A percentile compares a stretch with the other conserved stretches of the same genome.
These are phyloP conservation scores for Hoplostethus mediterraneus DNA, from an alignment of 2,797 vertebrate genomes.

Conservation along the genomic window DNA sequence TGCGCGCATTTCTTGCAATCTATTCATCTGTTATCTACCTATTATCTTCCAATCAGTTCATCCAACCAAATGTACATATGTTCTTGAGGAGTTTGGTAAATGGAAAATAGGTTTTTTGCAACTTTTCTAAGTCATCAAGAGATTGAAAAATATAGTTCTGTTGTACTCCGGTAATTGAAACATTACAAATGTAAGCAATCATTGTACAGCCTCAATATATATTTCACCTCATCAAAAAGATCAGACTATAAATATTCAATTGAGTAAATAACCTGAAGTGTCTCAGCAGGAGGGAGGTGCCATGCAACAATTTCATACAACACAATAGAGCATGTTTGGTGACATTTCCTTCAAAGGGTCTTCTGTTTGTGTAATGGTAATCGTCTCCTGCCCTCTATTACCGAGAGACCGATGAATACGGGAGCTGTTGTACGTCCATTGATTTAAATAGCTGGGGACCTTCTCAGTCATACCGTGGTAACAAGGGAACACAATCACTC, in stretches of 20 bases:
- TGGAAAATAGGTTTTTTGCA: too few relatives aligned
- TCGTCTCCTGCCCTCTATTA: conserved; percentile 74
- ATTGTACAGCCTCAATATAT: not conserved
- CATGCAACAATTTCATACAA: conserved; percentile 29
- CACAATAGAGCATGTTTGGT: conserved; percentile 37
- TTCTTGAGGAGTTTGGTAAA: too few relatives aligned
- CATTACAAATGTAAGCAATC: not conserved
- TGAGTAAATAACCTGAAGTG: not conserved
- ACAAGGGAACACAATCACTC: conserved; percentile 72
- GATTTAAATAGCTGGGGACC: conserved; percentile 68
- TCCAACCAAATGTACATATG: too few relatives aligned
- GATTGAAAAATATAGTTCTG: too few relatives aligned
- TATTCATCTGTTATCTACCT: too few relatives aligned
- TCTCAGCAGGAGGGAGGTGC: conserved; percentile 8
- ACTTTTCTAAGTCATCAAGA: not conserved
- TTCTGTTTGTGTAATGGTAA: conserved; percentile 61
- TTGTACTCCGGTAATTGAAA: not conserved
- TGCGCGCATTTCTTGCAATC: not conserved
- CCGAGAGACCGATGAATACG: conserved; percentile 61
- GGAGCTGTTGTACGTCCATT: conserved; percentile 67
- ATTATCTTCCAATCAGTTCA: too few relatives aligned
- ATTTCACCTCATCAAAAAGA: not conserved
- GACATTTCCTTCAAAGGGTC: conserved; percentile 74
- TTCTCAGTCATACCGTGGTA: conserved; percentile 66
- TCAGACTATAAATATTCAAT: not conserved